phyloP scores from a whole-genome alignment of 2,113 vertebrate species.

The Hyaena hyaena region DNA sequence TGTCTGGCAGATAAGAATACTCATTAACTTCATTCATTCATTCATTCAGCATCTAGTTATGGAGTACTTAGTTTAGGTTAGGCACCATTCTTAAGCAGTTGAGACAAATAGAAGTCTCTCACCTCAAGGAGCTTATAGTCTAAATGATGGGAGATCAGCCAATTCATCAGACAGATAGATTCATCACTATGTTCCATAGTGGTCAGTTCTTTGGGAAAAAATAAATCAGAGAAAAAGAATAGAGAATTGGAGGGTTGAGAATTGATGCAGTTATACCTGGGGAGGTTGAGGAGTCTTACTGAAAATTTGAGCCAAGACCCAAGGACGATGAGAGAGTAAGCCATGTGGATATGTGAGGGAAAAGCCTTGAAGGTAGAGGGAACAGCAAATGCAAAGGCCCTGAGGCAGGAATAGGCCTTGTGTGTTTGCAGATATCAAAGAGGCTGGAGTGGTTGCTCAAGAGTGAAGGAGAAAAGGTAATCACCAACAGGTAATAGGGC shows the following conservation, averaged over 20 bases:
- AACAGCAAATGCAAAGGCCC: background rate
- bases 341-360: background rate
- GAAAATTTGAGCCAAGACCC: background rate
- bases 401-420: background rate
- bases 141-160: background rate
- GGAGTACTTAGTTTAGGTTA: background rate
- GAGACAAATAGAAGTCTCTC: background rate
- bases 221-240: background rate
- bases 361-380: background rate
- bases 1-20: background rate
- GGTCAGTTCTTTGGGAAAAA: background rate
- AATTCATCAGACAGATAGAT: background rate
- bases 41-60: background rate
- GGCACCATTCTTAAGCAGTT: background rate
- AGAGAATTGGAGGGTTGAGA: background rate
- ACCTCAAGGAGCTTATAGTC: background rate
- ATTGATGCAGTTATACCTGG: background rate
- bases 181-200: background rate
- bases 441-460: background rate
- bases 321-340: background rate
- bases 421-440: background rate
- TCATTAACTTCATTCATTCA: background rate
- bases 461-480: background rate
- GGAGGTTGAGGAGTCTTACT: background rate
- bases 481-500: background rate